Conservation (phyloP, 2,888 invertebrate species). For the Calameuta filiformis region DNA sequence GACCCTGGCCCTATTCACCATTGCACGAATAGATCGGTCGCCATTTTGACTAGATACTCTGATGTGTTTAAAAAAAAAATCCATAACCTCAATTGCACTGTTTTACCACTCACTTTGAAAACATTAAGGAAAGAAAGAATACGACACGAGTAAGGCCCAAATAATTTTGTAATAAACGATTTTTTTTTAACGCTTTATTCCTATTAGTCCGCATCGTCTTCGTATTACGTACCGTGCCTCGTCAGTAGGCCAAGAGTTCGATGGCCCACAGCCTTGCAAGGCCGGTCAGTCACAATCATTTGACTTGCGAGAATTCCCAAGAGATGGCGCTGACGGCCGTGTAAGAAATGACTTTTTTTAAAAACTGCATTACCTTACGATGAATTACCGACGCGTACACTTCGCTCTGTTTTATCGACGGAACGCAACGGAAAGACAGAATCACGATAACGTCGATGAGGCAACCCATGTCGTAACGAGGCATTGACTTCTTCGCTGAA, state of each 20-base stretch:
- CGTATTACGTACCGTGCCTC: conserved; percentile 14
- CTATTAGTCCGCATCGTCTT: conserved; percentile 5
- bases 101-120: background rate
- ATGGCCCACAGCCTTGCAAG: conserved; percentile 64
- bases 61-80: background rate
- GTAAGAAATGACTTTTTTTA: background rate
- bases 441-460: conserved; percentile 8
- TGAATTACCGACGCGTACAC: background rate
- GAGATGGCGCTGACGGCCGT: background rate
- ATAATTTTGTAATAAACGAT: background rate
- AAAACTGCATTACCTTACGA: background rate
- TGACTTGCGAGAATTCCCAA: background rate
- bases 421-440: background rate
- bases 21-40: conserved; percentile 11
- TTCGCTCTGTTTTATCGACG: conserved; percentile 40
- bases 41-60: background rate
- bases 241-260: conserved; percentile 60
- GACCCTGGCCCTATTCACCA: conserved; percentile 43
- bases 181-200: conserved; percentile 2
- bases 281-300: conserved; percentile 39
- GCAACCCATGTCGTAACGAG: conserved; percentile 35
- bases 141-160: background rate
- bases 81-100: background rate
- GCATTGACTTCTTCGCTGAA: conserved; percentile 30
- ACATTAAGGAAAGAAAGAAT: too few relatives aligned